A percentile compares a stretch with the other conserved stretches of the same genome.
phyloP scores from a whole-genome alignment of 2,797 vertebrate genomes.

The Poeciliopsis infans region DNA sequence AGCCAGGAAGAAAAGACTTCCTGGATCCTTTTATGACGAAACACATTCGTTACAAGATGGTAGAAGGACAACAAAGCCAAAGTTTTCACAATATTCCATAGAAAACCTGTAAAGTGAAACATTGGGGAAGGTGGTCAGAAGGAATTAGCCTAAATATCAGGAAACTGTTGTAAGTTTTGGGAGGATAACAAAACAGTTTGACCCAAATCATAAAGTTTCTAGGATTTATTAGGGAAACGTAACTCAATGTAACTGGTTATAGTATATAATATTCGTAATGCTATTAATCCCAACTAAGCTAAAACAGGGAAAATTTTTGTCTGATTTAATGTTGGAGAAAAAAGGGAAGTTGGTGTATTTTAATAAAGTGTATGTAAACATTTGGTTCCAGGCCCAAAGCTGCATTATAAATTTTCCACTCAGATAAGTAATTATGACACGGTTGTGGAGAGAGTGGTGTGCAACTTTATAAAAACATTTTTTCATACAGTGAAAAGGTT shows the following conservation, averaged over 20 bases:
- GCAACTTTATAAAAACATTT: not conserved
- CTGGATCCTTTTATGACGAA: not conserved
- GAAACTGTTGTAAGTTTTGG: not conserved
- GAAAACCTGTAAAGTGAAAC: not conserved
- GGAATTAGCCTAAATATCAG: not conserved
- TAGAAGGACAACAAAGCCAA: not conserved
- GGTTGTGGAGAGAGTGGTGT: not conserved
- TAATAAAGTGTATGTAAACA: not conserved
- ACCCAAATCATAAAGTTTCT: not conserved
- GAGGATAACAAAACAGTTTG: not conserved
- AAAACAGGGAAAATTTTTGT: not conserved
- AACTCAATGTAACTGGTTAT: not conserved
- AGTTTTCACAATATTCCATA: not conserved
- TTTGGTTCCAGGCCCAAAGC: not conserved
- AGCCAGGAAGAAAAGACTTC: not conserved
- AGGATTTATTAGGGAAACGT: not conserved
- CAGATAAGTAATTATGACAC: not conserved
- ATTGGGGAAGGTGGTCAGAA: not conserved
- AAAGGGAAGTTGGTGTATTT: not conserved
- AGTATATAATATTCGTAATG: not conserved
- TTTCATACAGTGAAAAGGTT: constrained; percentile 9
- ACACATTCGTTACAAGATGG: not conserved
- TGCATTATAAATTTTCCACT: not conserved
- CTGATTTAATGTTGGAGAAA: not conserved
- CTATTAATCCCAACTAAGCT: not conserved